Base-by-base conservation (phyloP, 2,113 vertebrate genomes). In the Eonycteris spelaea region DNA sequence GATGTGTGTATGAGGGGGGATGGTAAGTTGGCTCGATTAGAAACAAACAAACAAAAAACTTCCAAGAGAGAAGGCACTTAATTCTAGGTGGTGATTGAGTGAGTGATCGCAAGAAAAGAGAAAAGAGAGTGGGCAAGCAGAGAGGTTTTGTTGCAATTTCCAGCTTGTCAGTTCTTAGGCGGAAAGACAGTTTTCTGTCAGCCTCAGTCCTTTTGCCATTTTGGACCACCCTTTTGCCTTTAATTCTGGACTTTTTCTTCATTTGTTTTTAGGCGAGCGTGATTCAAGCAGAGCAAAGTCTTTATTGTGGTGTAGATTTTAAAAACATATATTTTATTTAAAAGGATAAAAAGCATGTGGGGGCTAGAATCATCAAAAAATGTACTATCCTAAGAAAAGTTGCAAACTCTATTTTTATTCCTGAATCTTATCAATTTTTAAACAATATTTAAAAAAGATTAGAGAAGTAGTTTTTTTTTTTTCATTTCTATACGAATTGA, bases 361-460 rank as follows among this genome's bases (percentile, higher is more conserved):
- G 84, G 67, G 43, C n/a, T 40, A 92, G 38, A 59, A 86, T 68
- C 65, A 59, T 57, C 55, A 38, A 57, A 67, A 59, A 83, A 63
- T 74, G 75, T 92, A 21, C 74, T 65, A 38, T 38, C 7, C 28
- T 73, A 33, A 74, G 77, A 86, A 86, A 73, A 84, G 15, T 38
- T 15, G 16, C 61, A 57, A 73, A 12, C 43, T 14, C 22, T 35
- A 11, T 75, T 95, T 95, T 85, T 84, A 82, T 94, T 92, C 35
- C 84, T 95, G 88, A 85, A 70, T 73, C 80, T 82, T 95, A 92
- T 61, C 40, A 85, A 91, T 80, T 96, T 95, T 92, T 94, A 75
- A 68, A 71, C 78, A 91, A 43, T 21, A 80, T 71, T 91, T 89
- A 0, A 82, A 86, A 91, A 90, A 91, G 80, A 90, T 87, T 59